Base-by-base conservation (phyloP, 2,888 invertebrate genomes). In the Podotricha telesiphe region DNA sequence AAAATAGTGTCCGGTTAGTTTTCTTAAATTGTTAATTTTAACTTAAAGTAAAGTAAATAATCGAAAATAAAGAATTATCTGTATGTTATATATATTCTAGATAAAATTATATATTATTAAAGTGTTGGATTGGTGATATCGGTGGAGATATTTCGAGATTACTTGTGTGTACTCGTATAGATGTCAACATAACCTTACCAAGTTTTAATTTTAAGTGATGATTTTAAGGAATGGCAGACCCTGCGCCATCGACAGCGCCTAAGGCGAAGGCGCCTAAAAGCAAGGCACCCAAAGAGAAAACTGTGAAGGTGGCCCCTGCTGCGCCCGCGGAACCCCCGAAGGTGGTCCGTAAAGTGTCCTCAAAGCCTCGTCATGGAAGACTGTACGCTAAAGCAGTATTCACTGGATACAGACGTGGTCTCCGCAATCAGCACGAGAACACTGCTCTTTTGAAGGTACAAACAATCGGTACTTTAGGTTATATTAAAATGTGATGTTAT, bases 301-400 rank as follows among this genome's bases (percentile, higher is more conserved):
- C 87, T 47, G 86, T 88, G 0, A 94, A 94, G 77, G 93, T 90
- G 65, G 90, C 94, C n/a, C 93, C 94, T 55, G 94, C 93, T 72
- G 93, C 93, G 37, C 92, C 94, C 45, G 94, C 93, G 58, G 91
- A 93, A 75, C 88, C 94, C 70, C 85, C 92, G 13, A 94, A 94
- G 79, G 90, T 94, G 58, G 79, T 88, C 71, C 89, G 93, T 75
- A 93, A 93, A 78, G 88, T 89, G 63, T 86, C 92, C 85, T 94
- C 78, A 79, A 93, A 92, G 80, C 81, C 93, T 61, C 91, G 97
- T 74, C 97, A 97, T 85, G 97, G 97, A 70, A 95, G 99, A 80
- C 94, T 99, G 61, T 99, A 99, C 84, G 98, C 98, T n/a, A 99
- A 99, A 92, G 99, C 98, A 51, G 97, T 99, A 66, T 99, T 99